Evolutionary conservation across 1,140 invertebrate genomes (phyloP).

Genomic region (Chlorops oryzae): DNA sequence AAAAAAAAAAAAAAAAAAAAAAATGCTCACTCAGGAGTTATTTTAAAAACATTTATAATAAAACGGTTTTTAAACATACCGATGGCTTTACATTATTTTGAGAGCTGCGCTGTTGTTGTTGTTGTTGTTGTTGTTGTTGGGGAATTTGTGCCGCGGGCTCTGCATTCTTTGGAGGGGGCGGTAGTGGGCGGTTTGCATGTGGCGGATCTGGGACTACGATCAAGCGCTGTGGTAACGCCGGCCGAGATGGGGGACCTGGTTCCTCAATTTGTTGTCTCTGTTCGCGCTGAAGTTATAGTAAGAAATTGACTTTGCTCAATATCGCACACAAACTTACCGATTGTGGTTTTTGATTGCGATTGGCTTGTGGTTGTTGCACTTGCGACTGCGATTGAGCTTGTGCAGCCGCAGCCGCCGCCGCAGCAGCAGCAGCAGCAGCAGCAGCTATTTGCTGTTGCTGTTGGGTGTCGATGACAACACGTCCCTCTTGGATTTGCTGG

Average conservation of each 20-base stretch:
- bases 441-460: slow-evolving; percentile 36
- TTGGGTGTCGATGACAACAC: slow-evolving; percentile 53
- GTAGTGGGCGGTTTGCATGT: slow-evolving; percentile 63
- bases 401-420: slow-evolving; percentile 48
- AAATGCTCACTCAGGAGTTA: too few species aligned
- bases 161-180: slow-evolving; percentile 65
- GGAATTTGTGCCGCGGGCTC: slow-evolving; percentile 49
- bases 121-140: slow-evolving; percentile 47
- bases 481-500: slow-evolving; percentile 91
- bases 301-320: slow-evolving; percentile 3
- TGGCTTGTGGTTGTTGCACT: slow-evolving; percentile 46
- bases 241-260: slow-evolving; percentile 74
- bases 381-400: slow-evolving; percentile 50
- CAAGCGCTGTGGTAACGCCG: slow-evolving; percentile 79
- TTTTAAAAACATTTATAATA: too few species aligned
- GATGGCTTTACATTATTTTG: slow-evolving; percentile 78
- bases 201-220: slow-evolving; percentile 69
- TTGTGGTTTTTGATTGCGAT: slow-evolving; percentile 47
- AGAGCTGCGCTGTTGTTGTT: slow-evolving; percentile 69
- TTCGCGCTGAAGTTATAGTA: slow-evolving; percentile 30
- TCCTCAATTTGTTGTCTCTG: slow-evolving; percentile 57
- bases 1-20: too few species aligned
- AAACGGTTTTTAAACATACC: slow-evolving; percentile 60
- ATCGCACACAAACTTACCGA: slow-evolving; percentile 23
- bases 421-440: slow-evolving; percentile 41